These are phyloP conservation scores for Drosophila azteca DNA, from an alignment of 1,140 invertebrate genomes.

Conservation along the genomic window DNA sequence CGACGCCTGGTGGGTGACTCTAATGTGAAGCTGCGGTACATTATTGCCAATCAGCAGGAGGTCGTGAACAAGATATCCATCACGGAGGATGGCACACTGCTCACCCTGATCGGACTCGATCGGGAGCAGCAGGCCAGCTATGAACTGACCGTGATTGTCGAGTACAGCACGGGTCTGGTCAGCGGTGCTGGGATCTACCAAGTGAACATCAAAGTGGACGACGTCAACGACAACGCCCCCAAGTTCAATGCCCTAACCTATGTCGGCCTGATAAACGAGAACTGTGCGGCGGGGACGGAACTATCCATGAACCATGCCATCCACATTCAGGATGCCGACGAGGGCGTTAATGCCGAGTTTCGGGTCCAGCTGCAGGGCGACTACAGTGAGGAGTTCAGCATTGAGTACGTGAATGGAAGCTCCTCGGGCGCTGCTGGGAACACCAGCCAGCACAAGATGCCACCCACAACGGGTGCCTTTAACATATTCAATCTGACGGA, in stretches of 20 bases:
- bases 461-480: conserved; percentile 47
- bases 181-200: conserved; percentile 90
- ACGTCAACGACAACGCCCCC: conserved; percentile 96
- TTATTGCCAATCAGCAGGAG: conserved; percentile 92
- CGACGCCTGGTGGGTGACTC: conserved; percentile 57
- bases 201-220: conserved; percentile 91
- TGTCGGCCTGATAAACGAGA: conserved; percentile 92
- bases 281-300: conserved; percentile 89
- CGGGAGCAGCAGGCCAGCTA: conserved; percentile 90
- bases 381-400: conserved; percentile 89
- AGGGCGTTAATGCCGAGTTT: conserved; percentile 91
- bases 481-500: conserved; percentile 80
- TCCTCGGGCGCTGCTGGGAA: conserved; percentile 11
- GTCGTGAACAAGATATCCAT: conserved; percentile 90
- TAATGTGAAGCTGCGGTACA: conserved; percentile 86
- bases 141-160: conserved; percentile 91
- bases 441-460: conserved; percentile 49
- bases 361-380: conserved; percentile 89
- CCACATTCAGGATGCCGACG: conserved; percentile 90
- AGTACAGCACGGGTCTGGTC: conserved; percentile 87
- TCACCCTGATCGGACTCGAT: conserved; percentile 90
- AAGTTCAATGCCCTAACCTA: conserved; percentile 89
- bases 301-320: conserved; percentile 88
- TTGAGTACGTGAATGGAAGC: conserved; percentile 85
- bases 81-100: conserved; percentile 90